Conservation (phyloP, 2,113 vertebrate species). For the Notothenia coriiceps region DNA sequence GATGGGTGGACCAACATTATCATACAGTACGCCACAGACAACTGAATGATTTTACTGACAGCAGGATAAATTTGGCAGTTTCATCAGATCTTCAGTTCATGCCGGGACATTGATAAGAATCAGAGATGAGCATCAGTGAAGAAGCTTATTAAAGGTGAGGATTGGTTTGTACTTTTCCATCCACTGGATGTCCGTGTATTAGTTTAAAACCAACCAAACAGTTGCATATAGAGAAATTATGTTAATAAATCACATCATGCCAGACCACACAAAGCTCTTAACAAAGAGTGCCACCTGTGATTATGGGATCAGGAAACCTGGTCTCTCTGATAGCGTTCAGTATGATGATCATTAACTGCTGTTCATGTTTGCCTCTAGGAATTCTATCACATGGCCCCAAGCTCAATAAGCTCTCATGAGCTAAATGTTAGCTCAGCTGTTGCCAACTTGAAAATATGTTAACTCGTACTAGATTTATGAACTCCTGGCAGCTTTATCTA, state of each 20-base stretch:
- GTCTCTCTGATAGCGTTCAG: neutral
- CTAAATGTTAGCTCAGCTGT: constrained; percentile 30
- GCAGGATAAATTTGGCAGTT: neutral
- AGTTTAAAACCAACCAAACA: neutral
- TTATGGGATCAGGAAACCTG: neutral
- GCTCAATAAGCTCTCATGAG: constrained; percentile 6
- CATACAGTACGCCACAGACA: neutral
- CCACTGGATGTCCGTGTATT: neutral
- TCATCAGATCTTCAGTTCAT: neutral
- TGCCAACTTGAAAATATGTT: constrained; percentile 21
- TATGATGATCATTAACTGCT: neutral
- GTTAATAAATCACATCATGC: neutral
- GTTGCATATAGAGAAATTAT: neutral
- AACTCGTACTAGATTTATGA: constrained; percentile 18
- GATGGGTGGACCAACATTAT: neutral
- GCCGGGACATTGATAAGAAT: neutral
- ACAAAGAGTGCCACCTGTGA: neutral
- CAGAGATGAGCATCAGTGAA: neutral
- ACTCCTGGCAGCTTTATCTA: constrained; percentile 7
- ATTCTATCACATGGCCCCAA: neutral
- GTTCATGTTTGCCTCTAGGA: constrained; percentile 1
- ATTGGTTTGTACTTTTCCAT: neutral
- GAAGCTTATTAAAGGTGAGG: neutral
- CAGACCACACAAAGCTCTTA: neutral
- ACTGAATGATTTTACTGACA: neutral